A percentile compares a stretch with the other conserved stretches of the same genome.
Conservation (phyloP, 2,888 invertebrate species). For the Campopleginae sp. region DNA sequence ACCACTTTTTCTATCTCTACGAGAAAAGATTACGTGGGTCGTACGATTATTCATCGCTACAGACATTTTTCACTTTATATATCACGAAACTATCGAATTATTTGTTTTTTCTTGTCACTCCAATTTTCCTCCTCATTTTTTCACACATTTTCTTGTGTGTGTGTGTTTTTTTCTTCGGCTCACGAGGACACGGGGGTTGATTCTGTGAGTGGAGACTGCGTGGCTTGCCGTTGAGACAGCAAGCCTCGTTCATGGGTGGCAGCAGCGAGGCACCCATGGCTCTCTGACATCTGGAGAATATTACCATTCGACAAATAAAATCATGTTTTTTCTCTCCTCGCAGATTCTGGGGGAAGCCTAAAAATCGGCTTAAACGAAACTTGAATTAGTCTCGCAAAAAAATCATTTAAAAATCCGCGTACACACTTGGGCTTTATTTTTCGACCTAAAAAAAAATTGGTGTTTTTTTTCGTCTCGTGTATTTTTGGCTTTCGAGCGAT, state of each 20-base stretch:
- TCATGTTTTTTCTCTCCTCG: background rate
- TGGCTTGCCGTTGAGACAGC: too few species aligned
- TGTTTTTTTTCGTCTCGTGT: background rate
- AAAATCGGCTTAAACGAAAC: background rate
- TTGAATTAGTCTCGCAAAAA: background rate
- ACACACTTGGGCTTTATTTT: background rate
- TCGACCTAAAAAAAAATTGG: background rate
- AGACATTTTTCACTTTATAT: conserved; percentile 43
- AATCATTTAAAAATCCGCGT: background rate
- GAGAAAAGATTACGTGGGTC: background rate
- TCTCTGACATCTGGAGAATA: conserved; percentile 70
- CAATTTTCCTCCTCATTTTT: conserved; percentile 27
- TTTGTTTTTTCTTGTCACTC: conserved; percentile 50
- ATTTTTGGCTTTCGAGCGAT: background rate
- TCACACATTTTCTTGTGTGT: conserved; percentile 49
- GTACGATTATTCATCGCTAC: background rate
- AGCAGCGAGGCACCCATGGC: conserved; percentile 33
- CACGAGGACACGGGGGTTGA: conserved; percentile 43
- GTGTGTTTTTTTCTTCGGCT: conserved; percentile 50
- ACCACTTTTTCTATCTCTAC: conserved; percentile 26
- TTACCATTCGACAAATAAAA: conserved; percentile 50
- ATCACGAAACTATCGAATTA: background rate
- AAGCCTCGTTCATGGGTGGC: conserved; percentile 56
- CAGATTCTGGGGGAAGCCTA: background rate
- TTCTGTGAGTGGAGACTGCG: conserved; percentile 52